phyloP scores from a whole-genome alignment of 2,797 vertebrate species.

The Mycteria americana region DNA sequence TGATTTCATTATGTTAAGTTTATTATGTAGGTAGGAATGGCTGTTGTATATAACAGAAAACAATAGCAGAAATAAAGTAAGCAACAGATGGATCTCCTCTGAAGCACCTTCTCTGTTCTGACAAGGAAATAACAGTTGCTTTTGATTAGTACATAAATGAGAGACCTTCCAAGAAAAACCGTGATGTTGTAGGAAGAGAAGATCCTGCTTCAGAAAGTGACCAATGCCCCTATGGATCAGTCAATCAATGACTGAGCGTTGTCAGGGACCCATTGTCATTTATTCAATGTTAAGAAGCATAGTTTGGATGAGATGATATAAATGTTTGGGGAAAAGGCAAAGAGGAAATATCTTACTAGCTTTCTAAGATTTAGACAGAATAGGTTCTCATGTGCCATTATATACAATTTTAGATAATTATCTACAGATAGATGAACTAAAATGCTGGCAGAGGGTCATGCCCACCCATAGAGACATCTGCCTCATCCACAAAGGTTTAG shows the following conservation, averaged over 20 bases:
- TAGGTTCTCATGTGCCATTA: fast-evolving
- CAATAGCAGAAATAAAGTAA: not conserved
- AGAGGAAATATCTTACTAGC: not conserved
- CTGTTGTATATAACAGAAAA: not conserved
- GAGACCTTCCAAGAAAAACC: not conserved
- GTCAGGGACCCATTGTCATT: not conserved
- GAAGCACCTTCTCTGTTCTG: not conserved
- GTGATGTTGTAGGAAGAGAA: not conserved
- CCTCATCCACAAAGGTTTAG: not conserved
- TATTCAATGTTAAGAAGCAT: not conserved
- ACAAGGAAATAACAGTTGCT: not conserved
- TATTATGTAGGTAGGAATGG: not conserved
- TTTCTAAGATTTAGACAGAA: not conserved
- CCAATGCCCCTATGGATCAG: not conserved
- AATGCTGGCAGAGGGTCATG: not conserved
- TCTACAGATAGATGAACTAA: not conserved
- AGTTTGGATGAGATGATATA: not conserved
- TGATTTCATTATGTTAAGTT: not conserved
- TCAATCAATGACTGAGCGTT: not conserved
- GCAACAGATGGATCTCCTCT: not conserved
- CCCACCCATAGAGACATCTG: not conserved
- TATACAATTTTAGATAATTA: not conserved
- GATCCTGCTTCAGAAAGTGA: not conserved
- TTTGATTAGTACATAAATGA: not conserved
- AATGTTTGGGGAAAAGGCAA: not conserved